Base-by-base conservation (phyloP, 2,888 invertebrate species). In the Pseudococcus viburni region DNA sequence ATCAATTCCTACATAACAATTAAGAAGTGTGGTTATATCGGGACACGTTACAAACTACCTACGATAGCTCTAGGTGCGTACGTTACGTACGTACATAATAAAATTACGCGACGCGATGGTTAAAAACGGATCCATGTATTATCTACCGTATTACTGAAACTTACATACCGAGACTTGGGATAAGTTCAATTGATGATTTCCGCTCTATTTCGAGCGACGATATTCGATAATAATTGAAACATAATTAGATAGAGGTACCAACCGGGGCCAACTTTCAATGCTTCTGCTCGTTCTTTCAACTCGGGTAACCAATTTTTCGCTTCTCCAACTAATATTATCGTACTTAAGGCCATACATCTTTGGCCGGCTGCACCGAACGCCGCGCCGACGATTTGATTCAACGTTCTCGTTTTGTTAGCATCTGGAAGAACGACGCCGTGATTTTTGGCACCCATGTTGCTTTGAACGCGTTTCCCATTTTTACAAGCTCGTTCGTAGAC, bases 361-460 rank as follows among this genome's bases (percentile, higher is more conserved):
- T 99, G 99, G 0, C 99, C 99, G 73, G 99, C 99, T 9, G 99
- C 99, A 0, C 99, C 99, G 92, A 99, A 99, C 0, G 98, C 99
- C 0, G 99, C 99, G 0, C 99, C 98, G 15, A 94, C 93, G 42
- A 97, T 93, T 91, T 98, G 98, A 91, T 99, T 99, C 51, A 99
- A 93, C 0, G 98, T 97, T 91, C 97, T 96, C 91, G 98, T 98
- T 92, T 99, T 99, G 92, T 99, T 98, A 0, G 99, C 99, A 92
- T 99, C 99, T 0, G 98, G 96, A 94, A 99, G 94, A 68, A 99
- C 94, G 17, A 99, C 95, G 73, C 99, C 99, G 92, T 99, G 99
- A 92, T 99, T 99, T 92, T 99, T 99, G 6, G 99, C 99, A 15
- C 99, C 99, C 98, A 99, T 98, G 92, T 99, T 99, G 90, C 97